Conservation (phyloP, 1,140 invertebrate species). For the Lepidostoma basale region DNA sequence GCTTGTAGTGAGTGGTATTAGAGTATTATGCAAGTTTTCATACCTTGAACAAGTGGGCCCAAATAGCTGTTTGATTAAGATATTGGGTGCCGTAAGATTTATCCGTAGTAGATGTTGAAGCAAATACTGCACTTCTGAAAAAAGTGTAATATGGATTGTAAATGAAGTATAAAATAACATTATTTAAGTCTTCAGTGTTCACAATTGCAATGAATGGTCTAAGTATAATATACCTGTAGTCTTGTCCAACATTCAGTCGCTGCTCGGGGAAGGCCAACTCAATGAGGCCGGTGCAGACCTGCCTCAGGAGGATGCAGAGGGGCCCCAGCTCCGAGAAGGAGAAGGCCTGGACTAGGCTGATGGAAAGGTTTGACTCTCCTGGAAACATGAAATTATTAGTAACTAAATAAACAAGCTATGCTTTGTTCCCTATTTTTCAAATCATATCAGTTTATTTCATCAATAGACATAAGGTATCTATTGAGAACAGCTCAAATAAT, state of each 20-base stretch:
- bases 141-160: not conserved
- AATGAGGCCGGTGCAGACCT: conserved; percentile 86
- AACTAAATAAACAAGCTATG: not conserved
- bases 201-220: too few species aligned
- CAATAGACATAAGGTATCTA: too few species aligned
- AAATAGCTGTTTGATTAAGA: conserved; percentile 56
- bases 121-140: conserved; percentile 24
- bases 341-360: conserved; percentile 65
- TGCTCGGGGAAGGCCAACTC: conserved; percentile 89
- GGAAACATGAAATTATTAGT: not conserved
- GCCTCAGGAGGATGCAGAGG: conserved; percentile 74
- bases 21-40: too few species aligned
- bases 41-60: conserved; percentile 69
- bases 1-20: too few species aligned
- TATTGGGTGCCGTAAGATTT: not conserved
- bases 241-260: conserved; percentile 62
- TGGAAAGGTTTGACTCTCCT: conserved; percentile 24
- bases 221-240: conserved; percentile 54
- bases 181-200: too few species aligned
- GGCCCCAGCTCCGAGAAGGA: conserved; percentile 67
- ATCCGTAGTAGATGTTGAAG: conserved; percentile 13
- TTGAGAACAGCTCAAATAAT: too few species aligned
- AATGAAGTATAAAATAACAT: too few species aligned
- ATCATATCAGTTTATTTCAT: too few species aligned
- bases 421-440: not conserved